Percentiles rank a stretch among this genome's conserved stretches.
These are phyloP conservation scores for Lycaon pictus DNA, from an alignment of 2,113 vertebrate genomes.

Conservation along the genomic window DNA sequence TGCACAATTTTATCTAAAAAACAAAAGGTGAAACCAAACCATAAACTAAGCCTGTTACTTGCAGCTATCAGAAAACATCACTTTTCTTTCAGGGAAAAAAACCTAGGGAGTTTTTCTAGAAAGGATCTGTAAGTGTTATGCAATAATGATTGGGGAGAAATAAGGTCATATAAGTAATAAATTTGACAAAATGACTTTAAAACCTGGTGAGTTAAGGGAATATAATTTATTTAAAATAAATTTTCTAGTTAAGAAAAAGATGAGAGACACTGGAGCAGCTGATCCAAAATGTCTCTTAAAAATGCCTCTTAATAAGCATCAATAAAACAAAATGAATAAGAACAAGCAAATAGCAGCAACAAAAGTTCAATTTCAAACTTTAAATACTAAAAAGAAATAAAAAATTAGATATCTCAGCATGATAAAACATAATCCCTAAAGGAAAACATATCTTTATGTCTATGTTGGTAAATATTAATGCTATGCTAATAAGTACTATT, in stretches of 20 bases:
- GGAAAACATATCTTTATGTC: not conserved
- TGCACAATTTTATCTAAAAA: not conserved
- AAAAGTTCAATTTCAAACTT: not conserved
- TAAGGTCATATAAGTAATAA: too few species aligned
- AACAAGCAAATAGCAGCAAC: not conserved
- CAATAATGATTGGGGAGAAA: not conserved
- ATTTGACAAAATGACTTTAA: not conserved
- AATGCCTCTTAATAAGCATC: not conserved
- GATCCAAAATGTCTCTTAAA: not conserved
- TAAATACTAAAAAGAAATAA: not conserved
- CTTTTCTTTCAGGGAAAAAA: not conserved
- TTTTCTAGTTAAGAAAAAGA: not conserved
- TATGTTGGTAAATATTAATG: conserved; percentile 62
- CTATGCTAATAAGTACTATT: conserved; percentile 27
- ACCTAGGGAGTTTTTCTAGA: not conserved
- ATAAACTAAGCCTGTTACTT: not conserved
- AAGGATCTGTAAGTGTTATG: not conserved
- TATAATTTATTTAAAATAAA: not conserved
- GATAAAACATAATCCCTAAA: conserved; percentile 19
- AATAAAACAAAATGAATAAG: not conserved
- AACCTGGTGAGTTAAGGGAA: not conserved
- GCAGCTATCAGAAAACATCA: not conserved
- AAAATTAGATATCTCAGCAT: conserved; percentile 14
- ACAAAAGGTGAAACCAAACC: not conserved
- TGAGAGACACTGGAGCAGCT: not conserved